A percentile compares a stretch with the other conserved stretches of the same genome.
Evolutionary conservation across 2,113 vertebrate species (phyloP).

Genomic region (Monopterus albus): DNA sequence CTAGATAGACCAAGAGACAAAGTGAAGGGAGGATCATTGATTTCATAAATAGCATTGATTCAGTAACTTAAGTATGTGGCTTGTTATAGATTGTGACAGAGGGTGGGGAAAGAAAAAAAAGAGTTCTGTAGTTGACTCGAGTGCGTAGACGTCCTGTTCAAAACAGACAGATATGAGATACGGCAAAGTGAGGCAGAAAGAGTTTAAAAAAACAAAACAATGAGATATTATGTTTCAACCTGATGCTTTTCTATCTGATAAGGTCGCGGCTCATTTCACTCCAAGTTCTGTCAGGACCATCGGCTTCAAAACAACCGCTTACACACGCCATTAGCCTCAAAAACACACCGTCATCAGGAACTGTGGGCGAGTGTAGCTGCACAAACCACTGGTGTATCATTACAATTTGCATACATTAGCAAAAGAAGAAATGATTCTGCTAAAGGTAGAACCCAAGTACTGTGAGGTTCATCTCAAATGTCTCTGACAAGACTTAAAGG

Average conservation of each 20-base stretch:
- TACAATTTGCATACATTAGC: slow-evolving; percentile 60
- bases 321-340: slow-evolving; percentile 52
- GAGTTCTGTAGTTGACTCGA: neutral
- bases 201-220: slow-evolving; percentile 7
- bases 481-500: neutral
- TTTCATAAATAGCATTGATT: slow-evolving; percentile 61
- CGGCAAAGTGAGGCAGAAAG: neutral
- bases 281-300: slow-evolving; percentile 44
- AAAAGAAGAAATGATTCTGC: neutral
- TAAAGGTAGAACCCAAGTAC: slow-evolving; percentile 7
- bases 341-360: slow-evolving; percentile 61
- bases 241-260: slow-evolving; percentile 32
- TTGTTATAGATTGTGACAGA: slow-evolving; percentile 20
- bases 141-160: slow-evolving; percentile 6
- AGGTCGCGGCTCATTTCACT: slow-evolving; percentile 62
- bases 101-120: slow-evolving; percentile 9
- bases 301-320: slow-evolving; percentile 53
- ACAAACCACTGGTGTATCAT: slow-evolving; percentile 43
- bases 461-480: neutral
- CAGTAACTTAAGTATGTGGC: slow-evolving; percentile 53
- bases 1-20: slow-evolving; percentile 36
- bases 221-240: slow-evolving; percentile 28
- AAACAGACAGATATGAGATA: neutral
- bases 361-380: slow-evolving; percentile 16
- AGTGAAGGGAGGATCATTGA: slow-evolving; percentile 52